Conservation (phyloP, 2,797 vertebrate species). For the Falco cherrug region DNA sequence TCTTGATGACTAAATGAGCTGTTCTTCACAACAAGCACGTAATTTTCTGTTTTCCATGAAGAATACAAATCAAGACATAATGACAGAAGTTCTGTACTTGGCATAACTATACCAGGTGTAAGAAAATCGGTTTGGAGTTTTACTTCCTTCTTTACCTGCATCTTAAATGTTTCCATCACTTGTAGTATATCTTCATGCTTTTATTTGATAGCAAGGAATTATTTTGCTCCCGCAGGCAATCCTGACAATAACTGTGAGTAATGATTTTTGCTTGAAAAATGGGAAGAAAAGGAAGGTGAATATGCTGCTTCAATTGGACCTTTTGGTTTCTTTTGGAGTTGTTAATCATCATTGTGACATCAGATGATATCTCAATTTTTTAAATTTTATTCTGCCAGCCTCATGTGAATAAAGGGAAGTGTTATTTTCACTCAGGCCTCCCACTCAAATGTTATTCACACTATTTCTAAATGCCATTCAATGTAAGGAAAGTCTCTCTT, state of each 20-base stretch:
- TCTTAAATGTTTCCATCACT: not conserved
- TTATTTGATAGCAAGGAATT: not conserved
- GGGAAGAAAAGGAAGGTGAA: not conserved
- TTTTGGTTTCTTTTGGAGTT: not conserved
- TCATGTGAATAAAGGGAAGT: not conserved
- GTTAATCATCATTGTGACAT: not conserved
- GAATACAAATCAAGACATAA: conserved; percentile 15
- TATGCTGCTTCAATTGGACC: not conserved
- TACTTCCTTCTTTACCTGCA: not conserved
- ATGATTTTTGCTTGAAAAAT: not conserved
- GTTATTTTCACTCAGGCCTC: not conserved
- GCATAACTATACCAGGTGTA: not conserved
- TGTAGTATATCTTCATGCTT: not conserved
- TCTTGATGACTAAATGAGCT: conserved; percentile 50
- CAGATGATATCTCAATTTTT: not conserved
- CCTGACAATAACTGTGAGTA: not conserved
- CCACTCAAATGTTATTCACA: not conserved
- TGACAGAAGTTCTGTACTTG: not conserved
- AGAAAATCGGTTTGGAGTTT: not conserved
- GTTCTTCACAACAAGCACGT: not conserved
- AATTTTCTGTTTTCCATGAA: conserved; percentile 7
- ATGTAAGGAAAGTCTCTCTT: not conserved
- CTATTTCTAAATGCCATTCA: not conserved
- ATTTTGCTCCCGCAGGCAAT: not conserved
- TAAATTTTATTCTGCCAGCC: not conserved